A percentile compares a stretch with the other conserved stretches of the same genome.
Conservation (phyloP, 2,888 invertebrate genomes). For the Julus scanicus region DNA sequence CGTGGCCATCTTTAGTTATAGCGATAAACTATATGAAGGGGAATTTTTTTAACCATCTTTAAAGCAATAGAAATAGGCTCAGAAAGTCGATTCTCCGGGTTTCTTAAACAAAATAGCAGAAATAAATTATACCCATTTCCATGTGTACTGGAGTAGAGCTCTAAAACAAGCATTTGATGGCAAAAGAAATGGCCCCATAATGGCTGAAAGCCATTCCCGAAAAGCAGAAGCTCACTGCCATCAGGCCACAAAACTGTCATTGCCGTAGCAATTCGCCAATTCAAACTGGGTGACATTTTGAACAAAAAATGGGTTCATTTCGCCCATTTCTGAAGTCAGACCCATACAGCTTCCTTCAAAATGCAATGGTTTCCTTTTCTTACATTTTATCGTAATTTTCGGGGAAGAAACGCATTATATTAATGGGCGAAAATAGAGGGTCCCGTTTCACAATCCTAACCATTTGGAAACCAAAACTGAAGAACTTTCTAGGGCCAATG, state of each 20-base stretch:
- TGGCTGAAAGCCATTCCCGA: not conserved
- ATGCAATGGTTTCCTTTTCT: not conserved
- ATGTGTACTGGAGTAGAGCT: slow-evolving; percentile 1
- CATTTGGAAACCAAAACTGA: not conserved
- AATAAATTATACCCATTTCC: slow-evolving; percentile 35
- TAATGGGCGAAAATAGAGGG: slow-evolving; percentile 13
- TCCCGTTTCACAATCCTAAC: not conserved
- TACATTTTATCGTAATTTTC: slow-evolving; percentile 23
- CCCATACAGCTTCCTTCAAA: not conserved
- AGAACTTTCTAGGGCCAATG: not conserved
- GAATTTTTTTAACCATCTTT: not conserved
- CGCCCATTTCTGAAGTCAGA: slow-evolving; percentile 15
- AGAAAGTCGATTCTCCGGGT: not conserved
- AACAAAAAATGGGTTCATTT: not conserved
- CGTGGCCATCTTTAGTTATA: too few species aligned
- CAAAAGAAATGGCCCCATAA: slow-evolving; percentile 25
- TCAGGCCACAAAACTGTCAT: slow-evolving; percentile 39
- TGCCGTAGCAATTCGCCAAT: not conserved
- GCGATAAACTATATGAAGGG: too few species aligned
- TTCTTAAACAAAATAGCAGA: slow-evolving; percentile 39
- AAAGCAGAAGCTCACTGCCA: slow-evolving; percentile 28
- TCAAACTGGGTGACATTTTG: slow-evolving; percentile 13
- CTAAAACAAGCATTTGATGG: slow-evolving; percentile 39
- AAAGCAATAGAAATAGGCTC: not conserved
- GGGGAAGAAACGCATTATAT: not conserved